phyloP scores from a whole-genome alignment of 2,888 invertebrate genomes.

The Xestia c-nigrum region DNA sequence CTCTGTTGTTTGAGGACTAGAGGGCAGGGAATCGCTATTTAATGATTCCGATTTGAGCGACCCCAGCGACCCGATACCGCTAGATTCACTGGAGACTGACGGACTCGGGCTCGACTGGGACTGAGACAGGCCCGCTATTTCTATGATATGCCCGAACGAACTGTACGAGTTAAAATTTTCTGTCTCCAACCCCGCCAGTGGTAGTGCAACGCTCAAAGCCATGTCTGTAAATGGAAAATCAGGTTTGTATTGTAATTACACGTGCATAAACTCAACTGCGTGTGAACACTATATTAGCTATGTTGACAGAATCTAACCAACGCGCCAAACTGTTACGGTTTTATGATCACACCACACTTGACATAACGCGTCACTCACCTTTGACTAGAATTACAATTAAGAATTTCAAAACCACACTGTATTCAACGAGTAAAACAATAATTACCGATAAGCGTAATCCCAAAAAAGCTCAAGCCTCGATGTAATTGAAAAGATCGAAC shows the following conservation, averaged over 20 bases:
- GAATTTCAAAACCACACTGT: conserved; percentile 70
- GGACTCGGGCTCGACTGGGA: conserved; percentile 90
- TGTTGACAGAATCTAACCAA: conserved; percentile 88
- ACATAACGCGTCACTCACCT: conserved; percentile 72
- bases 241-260: conserved; percentile 83
- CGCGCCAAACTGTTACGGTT: conserved; percentile 85
- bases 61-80: conserved; percentile 91
- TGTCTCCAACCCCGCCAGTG: conserved; percentile 90
- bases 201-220: conserved; percentile 92
- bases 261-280: conserved; percentile 85
- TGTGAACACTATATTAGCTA: conserved; percentile 81
- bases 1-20: conserved; percentile 90
- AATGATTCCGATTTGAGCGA: conserved; percentile 89
- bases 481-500: conserved; percentile 89
- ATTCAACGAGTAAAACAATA: conserved; percentile 81
- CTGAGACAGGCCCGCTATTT: conserved; percentile 88
- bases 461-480: conserved; percentile 88
- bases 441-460: conserved; percentile 89
- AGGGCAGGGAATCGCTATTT: conserved; percentile 87
- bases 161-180: conserved; percentile 89
- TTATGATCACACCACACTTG: conserved; percentile 73
- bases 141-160: conserved; percentile 88
- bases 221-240: conserved; percentile 88
- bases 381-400: conserved; percentile 68
- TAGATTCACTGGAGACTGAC: conserved; percentile 91